Base-by-base conservation (phyloP, 2,113 vertebrate genomes). In the Triplophysa rosa region DNA sequence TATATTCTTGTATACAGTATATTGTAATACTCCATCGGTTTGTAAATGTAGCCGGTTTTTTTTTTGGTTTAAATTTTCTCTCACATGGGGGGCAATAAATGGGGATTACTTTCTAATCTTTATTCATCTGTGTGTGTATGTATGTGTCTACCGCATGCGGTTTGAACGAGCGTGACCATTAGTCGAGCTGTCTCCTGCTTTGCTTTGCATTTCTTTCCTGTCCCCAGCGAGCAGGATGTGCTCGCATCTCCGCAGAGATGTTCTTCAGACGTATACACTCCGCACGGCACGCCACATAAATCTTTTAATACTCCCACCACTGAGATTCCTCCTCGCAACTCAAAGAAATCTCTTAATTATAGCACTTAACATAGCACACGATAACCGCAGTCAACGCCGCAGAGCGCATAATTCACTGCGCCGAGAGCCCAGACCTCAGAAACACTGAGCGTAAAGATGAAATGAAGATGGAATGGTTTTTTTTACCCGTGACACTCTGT, bases 131-230 rank as follows among this genome's bases (percentile, higher is more conserved):
- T 42, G 58, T 42, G 58, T 17, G 40, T 23, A 47, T 79, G 72
- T 69, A 80, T 67, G 65, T 14, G 45, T 61, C 67, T 58, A 52
- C 16, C 49, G 65, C 67, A 37, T 23, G 58, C 26, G 77, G 17
- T 47, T 59, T 33, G 66, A 3, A 62, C 42, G 68, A 67, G 74
- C 13, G 13, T 61, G 85, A 66, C 23, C 26, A 56, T 67, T 73
- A 61, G 58, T 58, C n/a, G 1, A 29, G 82, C 74, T 84, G 80
- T 72, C 89, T 85, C 82, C 83, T 86, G 87, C 85, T 70, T 24
- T 16, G 52, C 87, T 88, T 65, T 86, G 88, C 10, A 29, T 68
- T 16, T 21, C 1, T 52, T 23, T 16, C 54, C 58, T 3, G 2
- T 70, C 58, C 62, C 58, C 77, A 79, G 67, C 3, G 26, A 33